Conservation (phyloP, 2,113 vertebrate genomes). For the Epinephelus lanceolatus region DNA sequence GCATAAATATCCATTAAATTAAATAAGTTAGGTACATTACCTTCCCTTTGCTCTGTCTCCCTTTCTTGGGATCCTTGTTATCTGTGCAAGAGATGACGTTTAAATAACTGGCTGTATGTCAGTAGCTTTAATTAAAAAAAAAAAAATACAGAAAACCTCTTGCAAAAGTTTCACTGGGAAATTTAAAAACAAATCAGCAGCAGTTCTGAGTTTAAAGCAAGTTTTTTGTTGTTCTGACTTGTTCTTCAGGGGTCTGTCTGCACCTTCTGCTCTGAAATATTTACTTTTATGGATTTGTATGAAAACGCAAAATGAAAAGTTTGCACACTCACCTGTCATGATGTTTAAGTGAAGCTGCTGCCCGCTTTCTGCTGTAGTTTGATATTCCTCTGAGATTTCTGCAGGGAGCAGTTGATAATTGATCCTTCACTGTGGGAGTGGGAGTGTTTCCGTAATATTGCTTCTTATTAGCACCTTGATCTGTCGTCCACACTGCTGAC, state of each 20-base stretch:
- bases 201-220: too few relatives aligned
- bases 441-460: constrained; percentile 37
- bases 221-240: not conserved
- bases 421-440: constrained; percentile 38
- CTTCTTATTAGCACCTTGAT: constrained; percentile 55
- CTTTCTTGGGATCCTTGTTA: constrained; percentile 62
- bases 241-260: not conserved
- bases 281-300: not conserved
- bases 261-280: not conserved
- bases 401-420: not conserved
- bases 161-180: not conserved
- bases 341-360: constrained; percentile 28
- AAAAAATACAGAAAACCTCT: too few relatives aligned
- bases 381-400: constrained; percentile 38
- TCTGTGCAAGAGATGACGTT: constrained; percentile 65
- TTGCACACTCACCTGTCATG: constrained; percentile 76
- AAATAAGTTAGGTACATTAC: constrained; percentile 38
- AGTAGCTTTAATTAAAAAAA: too few relatives aligned
- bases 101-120: not conserved
- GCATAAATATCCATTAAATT: not conserved
- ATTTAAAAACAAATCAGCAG: not conserved
- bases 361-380: not conserved
- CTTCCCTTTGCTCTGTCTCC: constrained; percentile 72
- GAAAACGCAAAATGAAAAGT: not conserved
- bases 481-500: constrained; percentile 59